phyloP scores from a whole-genome alignment of 2,888 invertebrate genomes.

The Margaritifera margaritifera region DNA sequence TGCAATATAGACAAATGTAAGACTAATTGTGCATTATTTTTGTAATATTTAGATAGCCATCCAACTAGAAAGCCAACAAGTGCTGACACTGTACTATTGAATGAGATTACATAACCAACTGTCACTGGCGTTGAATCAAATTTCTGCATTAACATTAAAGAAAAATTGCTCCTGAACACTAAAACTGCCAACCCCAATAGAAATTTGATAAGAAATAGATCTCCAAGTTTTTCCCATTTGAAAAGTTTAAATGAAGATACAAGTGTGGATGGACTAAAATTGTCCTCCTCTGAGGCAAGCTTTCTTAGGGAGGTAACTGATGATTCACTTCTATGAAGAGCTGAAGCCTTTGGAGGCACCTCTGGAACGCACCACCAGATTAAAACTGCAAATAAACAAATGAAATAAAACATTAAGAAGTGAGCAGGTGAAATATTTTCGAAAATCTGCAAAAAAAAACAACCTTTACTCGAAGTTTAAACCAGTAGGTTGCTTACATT shows the following conservation, averaged over 20 bases:
- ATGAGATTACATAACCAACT: constrained; percentile 70
- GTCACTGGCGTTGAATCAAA: constrained; percentile 60
- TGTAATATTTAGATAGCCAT: constrained; percentile 51
- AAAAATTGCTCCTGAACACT: constrained; percentile 68
- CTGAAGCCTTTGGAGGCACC: neutral
- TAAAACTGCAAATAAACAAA: constrained; percentile 33
- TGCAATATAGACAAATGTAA: constrained; percentile 56
- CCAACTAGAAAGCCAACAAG: constrained; percentile 67
- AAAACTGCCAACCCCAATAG: constrained; percentile 68
- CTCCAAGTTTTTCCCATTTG: constrained; percentile 67
- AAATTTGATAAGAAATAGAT: constrained; percentile 69
- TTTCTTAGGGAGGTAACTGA: constrained; percentile 39
- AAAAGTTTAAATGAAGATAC: constrained; percentile 50
- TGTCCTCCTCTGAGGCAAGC: constrained; percentile 41
- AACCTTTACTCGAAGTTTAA: too few species aligned
- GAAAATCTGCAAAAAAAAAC: too few species aligned
- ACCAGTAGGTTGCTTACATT: too few species aligned
- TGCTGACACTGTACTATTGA: constrained; percentile 62
- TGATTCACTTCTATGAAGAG: constrained; percentile 20
- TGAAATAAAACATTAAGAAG: constrained; percentile 3
- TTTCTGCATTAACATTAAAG: constrained; percentile 57
- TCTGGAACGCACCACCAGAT: constrained; percentile 34
- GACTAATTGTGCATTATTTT: constrained; percentile 53
- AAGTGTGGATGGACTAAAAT: constrained; percentile 44
- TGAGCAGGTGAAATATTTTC: too few species aligned